Percentiles rank a stretch among this genome's conserved stretches.
Evolutionary conservation across 2,888 invertebrate species (phyloP).

Genomic region (Nomada fucata): DNA sequence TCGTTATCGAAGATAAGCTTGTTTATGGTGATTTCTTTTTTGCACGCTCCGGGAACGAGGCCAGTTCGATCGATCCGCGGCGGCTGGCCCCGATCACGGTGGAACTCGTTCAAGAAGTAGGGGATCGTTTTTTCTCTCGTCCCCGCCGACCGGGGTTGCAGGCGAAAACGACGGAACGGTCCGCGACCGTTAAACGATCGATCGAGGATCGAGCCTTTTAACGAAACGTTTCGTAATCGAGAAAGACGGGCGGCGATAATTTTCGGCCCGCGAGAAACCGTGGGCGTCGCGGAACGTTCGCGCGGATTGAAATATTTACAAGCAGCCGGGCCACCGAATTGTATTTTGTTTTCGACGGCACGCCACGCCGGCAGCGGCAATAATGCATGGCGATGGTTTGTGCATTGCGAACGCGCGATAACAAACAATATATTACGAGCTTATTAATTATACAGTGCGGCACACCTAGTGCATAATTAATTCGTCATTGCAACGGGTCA

Average conservation of each 20-base stretch:
- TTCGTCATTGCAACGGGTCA: slow-evolving; percentile 27
- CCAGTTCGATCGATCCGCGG: slow-evolving; percentile 17
- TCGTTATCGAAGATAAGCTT: slow-evolving; percentile 42
- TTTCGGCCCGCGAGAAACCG: too few relatives aligned
- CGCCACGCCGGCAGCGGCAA: background rate
- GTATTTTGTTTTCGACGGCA: slow-evolving; percentile 17
- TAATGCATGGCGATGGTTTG: background rate
- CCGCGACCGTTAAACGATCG: background rate
- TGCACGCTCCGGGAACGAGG: slow-evolving; percentile 3
- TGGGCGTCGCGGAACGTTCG: background rate
- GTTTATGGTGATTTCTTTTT: slow-evolving; percentile 37
- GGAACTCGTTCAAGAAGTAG: background rate
- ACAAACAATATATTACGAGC: slow-evolving; percentile 30
- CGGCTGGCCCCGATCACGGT: background rate
- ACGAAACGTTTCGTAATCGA: background rate
- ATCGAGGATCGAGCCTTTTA: background rate
- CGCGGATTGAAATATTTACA: background rate
- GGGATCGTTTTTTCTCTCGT: background rate
- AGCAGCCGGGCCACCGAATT: background rate
- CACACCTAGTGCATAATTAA: slow-evolving; percentile 49
- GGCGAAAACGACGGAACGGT: background rate
- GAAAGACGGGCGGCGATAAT: background rate
- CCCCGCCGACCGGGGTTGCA: background rate
- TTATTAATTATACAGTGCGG: slow-evolving; percentile 44
- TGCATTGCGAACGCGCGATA: slow-evolving; percentile 38